phyloP scores from a whole-genome alignment of 2,797 vertebrate genomes.

The Micrastur ruficollis region DNA sequence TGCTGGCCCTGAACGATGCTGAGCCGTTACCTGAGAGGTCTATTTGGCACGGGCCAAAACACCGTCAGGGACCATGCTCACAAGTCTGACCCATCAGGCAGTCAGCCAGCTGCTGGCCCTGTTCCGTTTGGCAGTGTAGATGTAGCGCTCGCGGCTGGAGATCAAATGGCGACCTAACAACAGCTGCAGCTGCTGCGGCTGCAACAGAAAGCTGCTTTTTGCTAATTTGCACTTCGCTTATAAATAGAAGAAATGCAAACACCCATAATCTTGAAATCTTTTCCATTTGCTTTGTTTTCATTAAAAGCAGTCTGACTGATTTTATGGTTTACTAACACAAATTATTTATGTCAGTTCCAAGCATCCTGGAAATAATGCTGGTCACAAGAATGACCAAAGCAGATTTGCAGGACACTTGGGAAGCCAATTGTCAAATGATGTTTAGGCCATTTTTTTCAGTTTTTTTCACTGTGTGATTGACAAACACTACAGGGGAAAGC shows the following conservation, averaged over 20 bases:
- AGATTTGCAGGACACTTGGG: not conserved
- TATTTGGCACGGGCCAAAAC: not conserved
- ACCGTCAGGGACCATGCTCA: not conserved
- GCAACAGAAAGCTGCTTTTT: not conserved
- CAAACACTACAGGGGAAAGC: not conserved
- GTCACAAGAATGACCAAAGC: not conserved
- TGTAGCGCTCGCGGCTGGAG: not conserved
- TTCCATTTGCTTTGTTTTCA: not conserved
- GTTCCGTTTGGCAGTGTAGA: not conserved
- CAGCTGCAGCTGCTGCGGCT: rapidly evolving
- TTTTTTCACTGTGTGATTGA: not conserved
- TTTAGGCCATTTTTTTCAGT: not conserved
- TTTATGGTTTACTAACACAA: not conserved
- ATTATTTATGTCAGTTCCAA: not conserved
- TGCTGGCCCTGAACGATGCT: not conserved
- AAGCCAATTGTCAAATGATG: not conserved
- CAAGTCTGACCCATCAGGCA: not conserved
- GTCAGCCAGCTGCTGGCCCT: not conserved
- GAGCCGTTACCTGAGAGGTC: not conserved
- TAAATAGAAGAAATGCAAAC: not conserved
- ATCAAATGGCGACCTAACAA: not conserved
- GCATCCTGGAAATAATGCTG: not conserved
- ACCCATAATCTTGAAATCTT: not conserved
- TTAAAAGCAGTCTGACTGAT: not conserved
- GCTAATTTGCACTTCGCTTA: not conserved